These are phyloP conservation scores for Oplegnathus fasciatus DNA, from an alignment of 2,113 vertebrate genomes.

Conservation along the genomic window DNA sequence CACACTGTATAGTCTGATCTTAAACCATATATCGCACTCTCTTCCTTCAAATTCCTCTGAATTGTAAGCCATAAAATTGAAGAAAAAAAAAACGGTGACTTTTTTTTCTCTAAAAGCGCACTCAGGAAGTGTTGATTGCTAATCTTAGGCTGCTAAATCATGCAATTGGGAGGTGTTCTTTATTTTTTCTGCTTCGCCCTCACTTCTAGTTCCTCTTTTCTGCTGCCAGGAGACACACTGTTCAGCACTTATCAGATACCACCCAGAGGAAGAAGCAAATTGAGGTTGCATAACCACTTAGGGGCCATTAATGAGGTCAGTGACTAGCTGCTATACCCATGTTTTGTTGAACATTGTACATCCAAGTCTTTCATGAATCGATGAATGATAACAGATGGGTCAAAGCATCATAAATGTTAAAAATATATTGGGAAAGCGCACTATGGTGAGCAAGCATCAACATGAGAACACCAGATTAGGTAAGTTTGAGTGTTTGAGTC, in stretches of 20 bases:
- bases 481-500: conserved; percentile 29
- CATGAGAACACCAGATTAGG: conserved; percentile 2
- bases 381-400: background rate
- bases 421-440: background rate
- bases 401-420: background rate
- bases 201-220: conserved; percentile 69
- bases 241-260: conserved; percentile 63
- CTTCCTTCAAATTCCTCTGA: background rate
- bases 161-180: conserved; percentile 30
- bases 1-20: background rate
- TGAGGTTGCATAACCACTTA: conserved; percentile 58
- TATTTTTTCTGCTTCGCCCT: conserved; percentile 49
- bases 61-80: background rate
- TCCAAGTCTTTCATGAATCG: background rate
- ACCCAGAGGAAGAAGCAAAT: conserved; percentile 63
- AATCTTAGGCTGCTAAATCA: conserved; percentile 34
- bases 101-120: background rate
- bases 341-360: conserved; percentile 19
- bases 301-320: conserved; percentile 43
- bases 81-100: background rate
- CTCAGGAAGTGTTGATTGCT: conserved; percentile 55
- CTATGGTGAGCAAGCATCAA: background rate
- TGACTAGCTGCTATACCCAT: conserved; percentile 15
- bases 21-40: background rate
- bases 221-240: conserved; percentile 53